phyloP scores from a whole-genome alignment of 2,797 vertebrate species.

The Molothrus aeneus region DNA sequence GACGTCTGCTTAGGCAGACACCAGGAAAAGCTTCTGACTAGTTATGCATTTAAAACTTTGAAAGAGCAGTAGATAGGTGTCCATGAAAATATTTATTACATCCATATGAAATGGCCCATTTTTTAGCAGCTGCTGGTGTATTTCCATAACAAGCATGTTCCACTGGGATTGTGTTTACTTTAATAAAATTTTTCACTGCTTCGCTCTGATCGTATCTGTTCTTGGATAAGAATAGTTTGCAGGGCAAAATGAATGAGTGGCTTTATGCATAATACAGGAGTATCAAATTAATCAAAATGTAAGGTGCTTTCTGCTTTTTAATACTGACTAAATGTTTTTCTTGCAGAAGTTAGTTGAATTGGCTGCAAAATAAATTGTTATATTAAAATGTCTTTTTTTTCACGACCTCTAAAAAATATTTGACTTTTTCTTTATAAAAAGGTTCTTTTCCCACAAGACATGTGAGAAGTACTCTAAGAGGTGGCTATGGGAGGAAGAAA shows the following conservation, averaged over 20 bases:
- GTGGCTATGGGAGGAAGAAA: neutral
- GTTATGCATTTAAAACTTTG: conserved; percentile 1
- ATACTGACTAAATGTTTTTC: conserved; percentile 52
- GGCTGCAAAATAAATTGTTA: neutral
- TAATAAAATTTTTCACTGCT: conserved; percentile 61
- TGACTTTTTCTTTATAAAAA: neutral
- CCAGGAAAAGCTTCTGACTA: neutral
- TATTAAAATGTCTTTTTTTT: neutral
- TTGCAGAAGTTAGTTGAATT: conserved; percentile 6
- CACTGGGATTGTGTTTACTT: conserved; percentile 58
- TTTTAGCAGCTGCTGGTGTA: neutral
- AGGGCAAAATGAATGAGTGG: conserved; percentile 53
- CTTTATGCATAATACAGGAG: conserved; percentile 53
- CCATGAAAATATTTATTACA: conserved; percentile 30
- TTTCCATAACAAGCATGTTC: conserved; percentile 36
- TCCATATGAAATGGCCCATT: neutral
- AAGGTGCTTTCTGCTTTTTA: conserved; percentile 53
- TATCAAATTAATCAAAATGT: conserved; percentile 68
- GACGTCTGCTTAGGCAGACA: neutral
- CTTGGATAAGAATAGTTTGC: conserved; percentile 59
- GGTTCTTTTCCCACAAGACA: neutral
- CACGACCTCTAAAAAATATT: neutral
- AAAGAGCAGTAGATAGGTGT: neutral
- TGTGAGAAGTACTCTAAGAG: neutral
- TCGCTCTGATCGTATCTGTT: conserved; percentile 43